Base-by-base conservation (phyloP, 2,888 invertebrate species). In the Archips crataeganus region DNA sequence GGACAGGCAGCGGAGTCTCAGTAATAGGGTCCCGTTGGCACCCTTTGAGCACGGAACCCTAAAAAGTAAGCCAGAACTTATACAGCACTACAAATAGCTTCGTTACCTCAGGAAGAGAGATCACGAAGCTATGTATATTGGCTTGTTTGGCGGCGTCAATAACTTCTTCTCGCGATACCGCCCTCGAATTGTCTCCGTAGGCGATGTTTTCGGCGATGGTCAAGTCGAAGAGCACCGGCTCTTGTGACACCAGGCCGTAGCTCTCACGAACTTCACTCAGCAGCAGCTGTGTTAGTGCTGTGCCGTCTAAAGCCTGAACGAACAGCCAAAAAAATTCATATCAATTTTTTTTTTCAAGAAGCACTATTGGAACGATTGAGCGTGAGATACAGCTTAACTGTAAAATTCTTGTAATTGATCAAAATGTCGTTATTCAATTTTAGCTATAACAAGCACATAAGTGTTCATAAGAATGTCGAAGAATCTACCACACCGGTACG, bases 161-260 rank as follows among this genome's bases (percentile, higher is more conserved):
- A 63, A 98, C 95, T 83, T 98, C 97, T 6, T 95, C 94, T 84
- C 95, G 95, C 0, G 94, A 77, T 0, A 97, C 96, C 0, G 84
- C 80, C 45, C 97, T 90, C 0, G 90, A 86, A 84, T 97, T 97
- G 84, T 97, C 97, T 2, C 98, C 98, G 84, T 98, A 98, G 0
- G 97, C 96, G 77, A 98, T 98, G 87, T 98, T 98, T 76, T 98
- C 97, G 0, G 94, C 95, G 70, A 98, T 97, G 13, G 97, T 96
- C 76, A 97, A 95, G 86, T 97, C 97, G 88, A 98, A 98, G 0
- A 98, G 93, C 8, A 96, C 96, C 0, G 98, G 98, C 85, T 98
- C 98, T 91, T 98, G 98, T 0, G 81, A 79, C 5, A 85, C 85
- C 64, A 85, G 70, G 0, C 82, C 83, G 51, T 79, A 78, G 23